Evolutionary conservation across 2,888 invertebrate genomes (phyloP).

Genomic region (Drosophila limbata): DNA sequence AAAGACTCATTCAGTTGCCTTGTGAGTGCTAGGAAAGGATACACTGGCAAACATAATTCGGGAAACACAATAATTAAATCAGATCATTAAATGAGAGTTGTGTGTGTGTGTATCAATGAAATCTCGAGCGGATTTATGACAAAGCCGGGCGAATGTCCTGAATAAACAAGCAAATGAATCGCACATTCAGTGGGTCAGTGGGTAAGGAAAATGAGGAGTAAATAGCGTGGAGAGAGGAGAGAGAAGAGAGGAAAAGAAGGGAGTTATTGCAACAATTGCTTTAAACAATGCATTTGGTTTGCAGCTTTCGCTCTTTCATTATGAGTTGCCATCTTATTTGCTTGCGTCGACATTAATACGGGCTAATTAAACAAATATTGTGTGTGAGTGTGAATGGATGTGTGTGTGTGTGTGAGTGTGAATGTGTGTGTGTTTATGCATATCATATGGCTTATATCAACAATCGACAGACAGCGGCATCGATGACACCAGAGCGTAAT

Average conservation of each 20-base stretch:
- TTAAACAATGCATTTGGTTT: constrained; percentile 55
- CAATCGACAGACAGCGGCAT: constrained; percentile 39
- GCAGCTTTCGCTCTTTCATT: constrained; percentile 39
- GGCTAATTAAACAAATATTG: constrained; percentile 78
- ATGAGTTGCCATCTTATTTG: constrained; percentile 64
- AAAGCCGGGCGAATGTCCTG: constrained; percentile 43
- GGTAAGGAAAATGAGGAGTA: constrained; percentile 1
- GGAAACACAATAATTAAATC: constrained; percentile 42
- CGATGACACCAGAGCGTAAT: constrained; percentile 60
- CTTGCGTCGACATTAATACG: constrained; percentile 73
- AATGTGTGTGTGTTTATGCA: constrained; percentile 35
- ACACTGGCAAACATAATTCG: constrained; percentile 9
- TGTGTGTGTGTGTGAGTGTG: not conserved
- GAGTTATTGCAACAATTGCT: constrained; percentile 36
- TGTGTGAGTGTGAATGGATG: not conserved
- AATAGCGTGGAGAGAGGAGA: not conserved
- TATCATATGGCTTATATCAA: constrained; percentile 65
- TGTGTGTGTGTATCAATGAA: constrained; percentile 21
- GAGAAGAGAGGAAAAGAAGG: not conserved
- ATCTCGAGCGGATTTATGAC: constrained; percentile 45
- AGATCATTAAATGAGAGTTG: constrained; percentile 30
- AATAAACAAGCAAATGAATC: constrained; percentile 55
- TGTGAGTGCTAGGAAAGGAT: not conserved
- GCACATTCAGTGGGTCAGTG: constrained; percentile 61
- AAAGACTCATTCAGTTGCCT: not conserved